Base-by-base conservation (phyloP, 2,113 vertebrate species). In the Prionailurus viverrinus region DNA sequence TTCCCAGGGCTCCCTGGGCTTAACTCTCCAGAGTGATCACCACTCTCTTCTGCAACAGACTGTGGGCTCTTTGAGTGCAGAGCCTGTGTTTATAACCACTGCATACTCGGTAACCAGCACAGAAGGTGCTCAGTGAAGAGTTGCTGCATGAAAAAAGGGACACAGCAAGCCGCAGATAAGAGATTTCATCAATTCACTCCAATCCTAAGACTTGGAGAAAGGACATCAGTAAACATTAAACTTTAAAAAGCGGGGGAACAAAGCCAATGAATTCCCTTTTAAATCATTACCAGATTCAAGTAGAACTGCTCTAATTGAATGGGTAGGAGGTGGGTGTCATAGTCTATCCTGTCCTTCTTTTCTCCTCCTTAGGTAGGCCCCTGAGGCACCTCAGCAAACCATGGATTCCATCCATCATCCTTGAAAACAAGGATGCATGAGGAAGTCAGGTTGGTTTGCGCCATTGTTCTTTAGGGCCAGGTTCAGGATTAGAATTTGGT, bases 121-220 rank as follows among this genome's bases (percentile, higher is more conserved):
- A 48, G 69, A 91, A 73, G 33, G 41, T 78, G 76, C 41, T 89
- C 19, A 6, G 33, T 79, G 13, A 63, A 74, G 84, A 79, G 25
- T 21, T 13, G 23, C 36, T 85, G 39, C n/a, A 16, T 33, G 39
- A 76, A 21, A 73, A 48, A 92, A 58, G 14, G 65, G 73, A 61
- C 25, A 45, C 55, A 23, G 9, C n/a, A 63, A 71, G 33, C 78
- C 94, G 68, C 31, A 73, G 16, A 51, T 0, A 25, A 86, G 68
- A 68, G 21, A 80, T 33, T 74, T 16, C 33, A 58, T 84, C 21
- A 41, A 9, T 71, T 18, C 25, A 29, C 81, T 68, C 58, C 9
- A 69, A 48, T 27, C n/a, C 61, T 85, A 92, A 90, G 21, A 61
- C n/a, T 53, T 63, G 87, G 41, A 69, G 63, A 65, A 96, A 87